These are phyloP conservation scores for Hemaris fuciformis DNA, from an alignment of 2,888 invertebrate species.

Conservation along the genomic window DNA sequence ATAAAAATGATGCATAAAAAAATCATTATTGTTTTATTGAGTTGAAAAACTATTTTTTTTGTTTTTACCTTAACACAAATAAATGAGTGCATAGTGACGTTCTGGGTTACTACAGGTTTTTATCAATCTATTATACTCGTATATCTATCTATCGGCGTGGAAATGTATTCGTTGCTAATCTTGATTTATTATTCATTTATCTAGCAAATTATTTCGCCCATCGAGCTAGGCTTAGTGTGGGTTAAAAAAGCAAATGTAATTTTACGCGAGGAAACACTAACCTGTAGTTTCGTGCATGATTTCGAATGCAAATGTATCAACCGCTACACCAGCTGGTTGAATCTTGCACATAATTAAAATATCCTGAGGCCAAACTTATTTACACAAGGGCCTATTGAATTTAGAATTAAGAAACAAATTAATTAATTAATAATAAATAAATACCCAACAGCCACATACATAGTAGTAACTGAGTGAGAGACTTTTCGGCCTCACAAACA, in stretches of 20 bases:
- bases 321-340: neutral
- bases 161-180: conserved; percentile 42
- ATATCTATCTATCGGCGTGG: conserved; percentile 36
- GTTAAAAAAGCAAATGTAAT: neutral
- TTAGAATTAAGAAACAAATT: too few species aligned
- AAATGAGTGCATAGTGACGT: neutral
- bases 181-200: conserved; percentile 51
- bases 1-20: too few species aligned
- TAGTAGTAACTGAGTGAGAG: too few species aligned
- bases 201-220: conserved; percentile 40
- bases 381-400: too few species aligned
- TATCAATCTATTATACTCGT: conserved; percentile 50
- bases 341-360: neutral
- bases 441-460: neutral
- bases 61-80: too few species aligned
- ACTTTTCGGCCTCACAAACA: too few species aligned
- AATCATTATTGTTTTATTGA: too few species aligned
- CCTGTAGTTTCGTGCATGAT: neutral
- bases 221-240: conserved; percentile 31
- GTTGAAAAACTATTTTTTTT: too few species aligned
- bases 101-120: conserved; percentile 23
- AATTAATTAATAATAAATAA: neutral
- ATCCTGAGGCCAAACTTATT: too few species aligned
- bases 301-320: neutral
- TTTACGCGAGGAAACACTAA: neutral